A percentile compares a stretch with the other conserved stretches of the same genome.
phyloP scores from a whole-genome alignment of 1,140 invertebrate species.

The Procambarus virginalis region DNA sequence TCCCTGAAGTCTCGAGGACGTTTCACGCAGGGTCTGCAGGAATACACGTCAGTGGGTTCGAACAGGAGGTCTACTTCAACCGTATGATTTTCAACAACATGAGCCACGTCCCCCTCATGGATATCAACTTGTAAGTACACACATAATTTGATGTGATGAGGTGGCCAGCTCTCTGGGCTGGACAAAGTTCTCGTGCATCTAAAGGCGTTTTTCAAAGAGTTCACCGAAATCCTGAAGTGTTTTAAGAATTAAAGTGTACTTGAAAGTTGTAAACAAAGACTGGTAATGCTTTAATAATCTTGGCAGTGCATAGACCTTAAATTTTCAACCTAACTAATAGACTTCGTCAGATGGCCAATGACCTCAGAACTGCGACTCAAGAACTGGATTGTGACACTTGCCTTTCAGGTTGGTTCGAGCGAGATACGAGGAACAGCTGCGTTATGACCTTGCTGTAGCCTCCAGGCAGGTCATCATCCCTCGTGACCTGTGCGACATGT shows the following conservation, averaged over 20 bases:
- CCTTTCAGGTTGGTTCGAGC: conserved; percentile 11
- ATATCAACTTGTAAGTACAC: conserved; percentile 7
- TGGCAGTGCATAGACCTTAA: too few species aligned
- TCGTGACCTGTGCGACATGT: conserved; percentile 1
- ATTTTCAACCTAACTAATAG: too few species aligned
- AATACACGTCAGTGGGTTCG: conserved; percentile 60
- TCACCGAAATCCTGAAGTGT: too few species aligned
- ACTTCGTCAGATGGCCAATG: too few species aligned
- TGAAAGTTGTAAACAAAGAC: too few species aligned
- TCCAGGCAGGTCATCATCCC: background rate
- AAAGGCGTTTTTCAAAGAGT: too few species aligned
- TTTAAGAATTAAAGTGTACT: background rate
- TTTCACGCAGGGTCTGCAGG: conserved; percentile 60
- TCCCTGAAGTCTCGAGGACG: conserved; percentile 64
- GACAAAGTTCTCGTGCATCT: too few species aligned
- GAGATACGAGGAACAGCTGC: conserved; percentile 26
- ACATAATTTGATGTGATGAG: too few species aligned
- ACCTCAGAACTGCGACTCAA: too few species aligned
- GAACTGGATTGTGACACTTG: too few species aligned
- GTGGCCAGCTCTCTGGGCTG: too few species aligned
- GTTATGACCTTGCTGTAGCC: background rate
- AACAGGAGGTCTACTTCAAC: conserved; percentile 53
- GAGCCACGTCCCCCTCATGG: conserved; percentile 15
- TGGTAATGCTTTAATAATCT: too few species aligned
- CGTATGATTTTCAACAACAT: conserved; percentile 46